Base-by-base conservation (phyloP, 2,113 vertebrate genomes). In the Herpailurus yagouaroundi region DNA sequence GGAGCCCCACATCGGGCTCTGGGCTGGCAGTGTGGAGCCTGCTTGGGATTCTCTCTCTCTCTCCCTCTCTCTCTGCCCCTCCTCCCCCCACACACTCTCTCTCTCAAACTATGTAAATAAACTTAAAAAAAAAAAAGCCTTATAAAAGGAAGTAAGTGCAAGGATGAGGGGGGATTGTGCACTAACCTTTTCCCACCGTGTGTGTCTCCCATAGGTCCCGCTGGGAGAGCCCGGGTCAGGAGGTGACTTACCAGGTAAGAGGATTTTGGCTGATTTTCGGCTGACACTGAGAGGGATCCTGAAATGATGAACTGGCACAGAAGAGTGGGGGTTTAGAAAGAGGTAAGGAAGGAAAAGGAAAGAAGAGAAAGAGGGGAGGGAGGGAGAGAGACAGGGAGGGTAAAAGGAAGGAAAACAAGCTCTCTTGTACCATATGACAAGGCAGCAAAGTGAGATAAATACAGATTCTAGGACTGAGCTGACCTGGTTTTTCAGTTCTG, bases 251-350 rank as follows among this genome's bases (percentile, higher is more conserved):
- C 97, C 90, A 93, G 77, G 45, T 96, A 97, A 4, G 31, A 13
- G 66, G 71, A 83, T 14, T 0, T n/a, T 9, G 94, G 55, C 1
- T n/a, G 36, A 14, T 66, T 82, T 63, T 97, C 81, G 48, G 95
- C 77, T 4, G 31, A 14, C 60, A 96, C 96, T 0, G 92, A 94
- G 41, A 97, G 0, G 38, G 87, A 71, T 31, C 94, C 97, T 91
- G 97, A 96, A 97, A 95, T 23, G 80, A 97, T 95, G 45, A 97
- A 97, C 96, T 97, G 80, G 52, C 5, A 4, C 0, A 71, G 71
- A 77, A 52, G 50, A 86, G 82, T 74, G 5, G 21, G 29, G 31
- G 14, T 23, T 97, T 84, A 97, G n/a, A 81, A 52, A 77, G 63
- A 91, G 33, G 41, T 14, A n/a, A 2, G 79, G 79, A 82, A 82